Base-by-base conservation (phyloP, 2,888 invertebrate genomes). In the Zelleria hepariella region DNA sequence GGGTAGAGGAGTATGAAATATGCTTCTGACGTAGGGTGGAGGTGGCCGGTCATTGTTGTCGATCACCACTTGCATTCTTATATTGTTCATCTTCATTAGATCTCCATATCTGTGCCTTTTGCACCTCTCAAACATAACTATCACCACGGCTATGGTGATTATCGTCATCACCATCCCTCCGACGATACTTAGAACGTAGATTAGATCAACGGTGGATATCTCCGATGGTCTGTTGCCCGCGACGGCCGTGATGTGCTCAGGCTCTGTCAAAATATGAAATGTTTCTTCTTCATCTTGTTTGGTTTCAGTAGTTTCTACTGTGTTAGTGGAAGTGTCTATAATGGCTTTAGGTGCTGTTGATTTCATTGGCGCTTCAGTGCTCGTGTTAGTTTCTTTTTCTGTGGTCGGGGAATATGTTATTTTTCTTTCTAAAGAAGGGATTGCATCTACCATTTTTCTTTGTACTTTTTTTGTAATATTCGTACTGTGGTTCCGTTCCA, bases 1-100 rank as follows among this genome's bases (percentile, higher is more conserved):
- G 73, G 91, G 91, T 62, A 91, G 72, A 5, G 91, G 91, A 24
- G 90, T 86, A 65, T 91, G 90, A 61, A 91, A 91, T 58, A 90
- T 90, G 66, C 90, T 91, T 61, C 90, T 82, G 0, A 90, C 86
- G 64, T 90, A 90, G 32, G 32, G 32, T 1, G 89, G 89, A n/a
- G 89, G 85, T 2, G 87, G 86, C 0, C 77, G 66, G 63, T 87
- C 82, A 64, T 81, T 80, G 56, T 81, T 82, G 64, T 85, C 86
- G 52, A 83, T 82, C 74, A 85, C 82, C 5, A 82, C 83, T 71
- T 87, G 83, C 83, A 87, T 89, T 64, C 82, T 73, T 56, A 89
- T 80, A 66, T 86, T 83, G 66, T 87, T 84, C 26, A 85, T 74
- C 67, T 88, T 88, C 63, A 84, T 78, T 18, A 82, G 76, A 48